Percentiles rank a stretch among this genome's conserved stretches.
Evolutionary conservation across 2,797 vertebrate species (phyloP).

Genomic region (Halcyon smyrnensis): DNA sequence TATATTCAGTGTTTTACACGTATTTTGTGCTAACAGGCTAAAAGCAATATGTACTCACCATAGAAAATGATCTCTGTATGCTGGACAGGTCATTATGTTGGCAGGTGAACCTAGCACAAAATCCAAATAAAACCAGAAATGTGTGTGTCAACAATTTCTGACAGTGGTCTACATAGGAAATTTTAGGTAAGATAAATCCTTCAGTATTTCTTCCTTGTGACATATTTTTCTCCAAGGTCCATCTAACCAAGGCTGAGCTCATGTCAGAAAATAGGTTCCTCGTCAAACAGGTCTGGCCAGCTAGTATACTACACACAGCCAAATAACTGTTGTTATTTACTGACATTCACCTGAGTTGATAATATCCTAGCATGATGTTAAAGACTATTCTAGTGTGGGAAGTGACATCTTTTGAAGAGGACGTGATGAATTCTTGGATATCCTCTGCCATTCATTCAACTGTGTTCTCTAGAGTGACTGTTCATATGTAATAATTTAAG

Average conservation of each 20-base stretch:
- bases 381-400: neutral
- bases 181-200: neutral
- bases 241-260: neutral
- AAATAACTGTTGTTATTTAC: conserved; percentile 3
- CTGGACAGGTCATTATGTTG: neutral
- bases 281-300: neutral
- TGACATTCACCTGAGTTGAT: conserved; percentile 9
- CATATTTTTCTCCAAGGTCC: neutral
- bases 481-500: neutral
- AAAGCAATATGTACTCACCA: neutral
- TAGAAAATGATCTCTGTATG: neutral
- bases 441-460: neutral
- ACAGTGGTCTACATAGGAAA: neutral
- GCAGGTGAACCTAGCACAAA: neutral
- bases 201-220: neutral
- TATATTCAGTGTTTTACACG: neutral
- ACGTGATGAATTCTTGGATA: conserved; percentile 21
- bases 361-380: neutral
- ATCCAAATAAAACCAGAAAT: neutral
- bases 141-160: neutral
- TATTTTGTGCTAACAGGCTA: neutral
- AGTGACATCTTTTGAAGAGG: neutral
- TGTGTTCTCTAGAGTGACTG: neutral
- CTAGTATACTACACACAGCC: neutral
- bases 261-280: neutral